These are phyloP conservation scores for Nyctalus aviator DNA, from an alignment of 2,797 vertebrate species.

Conservation along the genomic window DNA sequence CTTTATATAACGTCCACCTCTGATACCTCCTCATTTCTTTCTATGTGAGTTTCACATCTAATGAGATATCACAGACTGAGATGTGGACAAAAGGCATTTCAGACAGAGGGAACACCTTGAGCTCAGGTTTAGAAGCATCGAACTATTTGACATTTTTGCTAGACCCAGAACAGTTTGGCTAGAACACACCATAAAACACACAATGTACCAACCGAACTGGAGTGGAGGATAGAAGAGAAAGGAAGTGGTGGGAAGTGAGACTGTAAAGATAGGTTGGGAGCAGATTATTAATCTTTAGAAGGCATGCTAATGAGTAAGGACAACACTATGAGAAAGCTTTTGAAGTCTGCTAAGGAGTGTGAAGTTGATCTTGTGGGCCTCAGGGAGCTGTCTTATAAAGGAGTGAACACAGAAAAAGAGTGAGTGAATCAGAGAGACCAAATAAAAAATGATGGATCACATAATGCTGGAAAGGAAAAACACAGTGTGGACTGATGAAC, in stretches of 20 bases:
- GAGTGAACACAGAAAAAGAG: not conserved
- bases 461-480: conserved; percentile 33
- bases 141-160: not conserved
- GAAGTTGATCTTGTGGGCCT: not conserved
- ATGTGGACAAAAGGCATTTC: conserved; percentile 44
- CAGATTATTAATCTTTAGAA: conserved; percentile 6
- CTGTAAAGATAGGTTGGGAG: not conserved
- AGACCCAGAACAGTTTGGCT: not conserved
- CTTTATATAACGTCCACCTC: conserved; percentile 29
- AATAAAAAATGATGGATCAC: not conserved
- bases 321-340: not conserved
- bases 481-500: not conserved
- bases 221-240: conserved; percentile 1
- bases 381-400: not conserved
- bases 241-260: not conserved
- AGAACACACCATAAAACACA: conserved; percentile 37
- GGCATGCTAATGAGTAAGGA: not conserved
- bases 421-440: conserved; percentile 4
- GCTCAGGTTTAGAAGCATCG: not conserved
- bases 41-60: conserved; percentile 20
- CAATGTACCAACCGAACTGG: not conserved
- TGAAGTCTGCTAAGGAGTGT: not conserved
- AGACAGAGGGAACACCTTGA: conserved; percentile 23
- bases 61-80: not conserved
- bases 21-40: conserved; percentile 36